phyloP scores from a whole-genome alignment of 37 sponge, comb jelly and placozoan species.

The Cladorhizidae sp. region DNA sequence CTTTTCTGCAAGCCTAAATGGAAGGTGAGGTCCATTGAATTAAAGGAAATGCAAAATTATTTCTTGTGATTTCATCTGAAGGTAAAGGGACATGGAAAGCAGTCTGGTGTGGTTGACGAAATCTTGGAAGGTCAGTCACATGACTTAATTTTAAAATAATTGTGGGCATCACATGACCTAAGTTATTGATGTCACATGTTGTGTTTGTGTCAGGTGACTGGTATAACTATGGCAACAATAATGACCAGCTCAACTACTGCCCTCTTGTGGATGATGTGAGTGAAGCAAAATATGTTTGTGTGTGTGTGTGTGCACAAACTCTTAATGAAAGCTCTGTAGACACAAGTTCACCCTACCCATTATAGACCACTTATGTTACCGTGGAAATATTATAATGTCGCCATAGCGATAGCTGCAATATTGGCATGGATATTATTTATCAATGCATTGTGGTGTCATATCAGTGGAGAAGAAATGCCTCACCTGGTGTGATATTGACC shows the following conservation, averaged over 20 bases:
- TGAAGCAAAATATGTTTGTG: no score
- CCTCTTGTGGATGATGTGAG: slow-evolving; percentile 24
- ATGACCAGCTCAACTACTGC: slow-evolving; percentile 75
- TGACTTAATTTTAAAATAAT: neutral
- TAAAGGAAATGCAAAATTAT: neutral
- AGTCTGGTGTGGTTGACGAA: neutral
- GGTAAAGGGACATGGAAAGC: slow-evolving; percentile 4
- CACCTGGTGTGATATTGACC: no score
- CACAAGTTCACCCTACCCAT: no score
- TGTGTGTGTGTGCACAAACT: no score
- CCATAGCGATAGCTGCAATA: no score
- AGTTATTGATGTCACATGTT: slow-evolving; percentile 3
- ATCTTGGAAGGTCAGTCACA: slow-evolving; percentile 2
- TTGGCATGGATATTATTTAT: no score
- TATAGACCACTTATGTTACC: no score
- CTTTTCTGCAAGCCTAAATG: slow-evolving; percentile 60
- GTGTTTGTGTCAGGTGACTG: slow-evolving; percentile 22
- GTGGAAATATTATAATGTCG: no score
- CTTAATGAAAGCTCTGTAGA: no score
- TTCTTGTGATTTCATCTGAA: neutral
- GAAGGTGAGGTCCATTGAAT: slow-evolving; percentile 26
- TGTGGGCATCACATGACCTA: neutral
- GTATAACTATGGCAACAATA: slow-evolving; percentile 76
- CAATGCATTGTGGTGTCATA: no score
- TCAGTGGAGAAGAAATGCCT: no score